Percentiles rank a stretch among this genome's conserved stretches.
These are phyloP conservation scores for Tiphia femorata DNA, from an alignment of 2,888 invertebrate genomes.

Conservation along the genomic window DNA sequence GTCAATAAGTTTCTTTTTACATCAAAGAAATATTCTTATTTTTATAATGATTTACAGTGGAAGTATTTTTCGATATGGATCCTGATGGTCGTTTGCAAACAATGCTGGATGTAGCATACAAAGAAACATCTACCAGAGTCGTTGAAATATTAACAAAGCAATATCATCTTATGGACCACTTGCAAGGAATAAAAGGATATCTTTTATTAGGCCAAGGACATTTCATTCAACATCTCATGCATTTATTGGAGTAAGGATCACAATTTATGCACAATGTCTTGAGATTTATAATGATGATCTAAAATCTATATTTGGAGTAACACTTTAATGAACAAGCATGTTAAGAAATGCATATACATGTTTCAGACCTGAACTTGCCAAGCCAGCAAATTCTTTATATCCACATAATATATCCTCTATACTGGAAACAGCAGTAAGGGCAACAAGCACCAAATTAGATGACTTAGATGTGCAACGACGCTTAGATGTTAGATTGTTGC, in stretches of 20 bases:
- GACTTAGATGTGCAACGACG: conserved; percentile 90
- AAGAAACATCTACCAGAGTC: conserved; percentile 87
- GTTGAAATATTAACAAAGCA: conserved; percentile 88
- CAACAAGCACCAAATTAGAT: conserved; percentile 95
- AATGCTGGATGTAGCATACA: conserved; percentile 87
- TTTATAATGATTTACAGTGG: conserved; percentile 64
- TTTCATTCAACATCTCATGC: conserved; percentile 94
- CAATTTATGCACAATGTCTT: background rate
- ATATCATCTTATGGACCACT: conserved; percentile 90
- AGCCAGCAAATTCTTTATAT: conserved; percentile 87
- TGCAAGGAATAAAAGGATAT: conserved; percentile 91
- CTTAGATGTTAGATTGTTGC: conserved; percentile 84
- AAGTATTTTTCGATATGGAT: conserved; percentile 78
- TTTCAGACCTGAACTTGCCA: conserved; percentile 85
- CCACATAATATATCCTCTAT: conserved; percentile 90
- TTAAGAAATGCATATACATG: too few species aligned
- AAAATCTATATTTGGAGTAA: too few species aligned
- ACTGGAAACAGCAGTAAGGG: conserved; percentile 87
- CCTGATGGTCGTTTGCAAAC: conserved; percentile 82
- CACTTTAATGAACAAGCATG: too few species aligned
- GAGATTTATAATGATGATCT: too few species aligned
- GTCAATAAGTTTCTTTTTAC: conserved; percentile 10
- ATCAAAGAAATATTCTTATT: background rate
- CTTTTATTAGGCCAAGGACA: conserved; percentile 95
- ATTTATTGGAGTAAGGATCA: conserved; percentile 83